Evolutionary conservation across 1,140 invertebrate species (phyloP).

Genomic region (Neodiprion virginianus): DNA sequence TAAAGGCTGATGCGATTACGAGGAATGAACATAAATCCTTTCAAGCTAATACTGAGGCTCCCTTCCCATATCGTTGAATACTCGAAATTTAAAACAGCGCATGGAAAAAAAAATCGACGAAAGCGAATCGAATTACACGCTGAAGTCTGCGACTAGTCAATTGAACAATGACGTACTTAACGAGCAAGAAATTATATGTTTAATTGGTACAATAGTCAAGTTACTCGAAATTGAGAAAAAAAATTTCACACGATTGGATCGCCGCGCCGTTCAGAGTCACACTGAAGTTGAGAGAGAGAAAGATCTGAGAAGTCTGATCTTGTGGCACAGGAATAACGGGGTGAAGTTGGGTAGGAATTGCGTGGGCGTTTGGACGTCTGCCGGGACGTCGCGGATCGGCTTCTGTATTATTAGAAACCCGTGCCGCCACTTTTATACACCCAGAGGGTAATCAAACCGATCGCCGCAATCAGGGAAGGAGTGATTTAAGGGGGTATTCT

Average conservation of each 20-base stretch:
- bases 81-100: background rate
- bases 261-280: background rate
- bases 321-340: background rate
- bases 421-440: no score
- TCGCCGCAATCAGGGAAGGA: no score
- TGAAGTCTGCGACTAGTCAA: no score
- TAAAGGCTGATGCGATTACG: background rate
- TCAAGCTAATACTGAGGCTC: background rate
- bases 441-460: no score
- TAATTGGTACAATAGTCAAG: no score
- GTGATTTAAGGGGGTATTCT: no score
- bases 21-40: conserved; percentile 1
- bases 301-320: background rate
- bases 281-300: background rate
- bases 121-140: no score
- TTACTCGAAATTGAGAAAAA: no score
- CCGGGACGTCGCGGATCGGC: background rate
- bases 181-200: no score
- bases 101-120: no score
- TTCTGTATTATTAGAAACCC: conserved; percentile 3
- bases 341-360: background rate
- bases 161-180: no score
- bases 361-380: background rate
- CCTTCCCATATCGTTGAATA: background rate
- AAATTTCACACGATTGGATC: background rate